A percentile compares a stretch with the other conserved stretches of the same genome.
Conservation (phyloP, 2,113 vertebrate species). For the Silurus asotus region DNA sequence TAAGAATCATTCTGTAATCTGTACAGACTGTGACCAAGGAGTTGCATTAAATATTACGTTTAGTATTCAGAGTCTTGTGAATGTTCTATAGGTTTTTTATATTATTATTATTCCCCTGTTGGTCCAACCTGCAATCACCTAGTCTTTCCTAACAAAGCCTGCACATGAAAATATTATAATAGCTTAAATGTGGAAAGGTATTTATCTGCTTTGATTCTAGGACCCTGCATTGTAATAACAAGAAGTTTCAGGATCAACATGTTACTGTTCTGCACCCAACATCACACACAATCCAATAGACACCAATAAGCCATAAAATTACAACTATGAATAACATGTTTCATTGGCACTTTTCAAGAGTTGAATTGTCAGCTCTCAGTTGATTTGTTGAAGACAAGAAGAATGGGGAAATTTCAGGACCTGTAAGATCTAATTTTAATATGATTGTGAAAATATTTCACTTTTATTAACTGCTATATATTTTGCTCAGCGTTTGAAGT, state of each 20-base stretch:
- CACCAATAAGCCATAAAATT: too few species aligned
- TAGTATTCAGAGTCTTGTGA: conserved; percentile 24
- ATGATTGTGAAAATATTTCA: too few species aligned
- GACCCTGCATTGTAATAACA: background rate
- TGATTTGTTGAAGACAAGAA: too few species aligned
- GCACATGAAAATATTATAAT: too few species aligned
- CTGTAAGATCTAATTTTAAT: too few species aligned
- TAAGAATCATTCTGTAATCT: conserved; percentile 52
- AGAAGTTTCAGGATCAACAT: background rate
- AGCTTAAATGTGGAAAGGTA: background rate
- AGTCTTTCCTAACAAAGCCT: background rate
- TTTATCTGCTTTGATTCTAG: background rate
- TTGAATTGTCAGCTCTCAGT: too few species aligned
- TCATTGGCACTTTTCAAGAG: too few species aligned
- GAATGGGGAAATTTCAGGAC: too few species aligned
- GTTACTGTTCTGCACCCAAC: background rate
- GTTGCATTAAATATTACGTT: conserved; percentile 53
- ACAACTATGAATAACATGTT: too few species aligned
- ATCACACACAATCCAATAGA: too few species aligned
- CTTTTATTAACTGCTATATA: too few species aligned
- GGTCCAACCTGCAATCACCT: background rate
- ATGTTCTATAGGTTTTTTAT: background rate
- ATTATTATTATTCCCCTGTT: background rate
- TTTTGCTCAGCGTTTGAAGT: too few species aligned
- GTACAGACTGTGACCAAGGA: conserved; percentile 48